Percentiles rank a stretch among this genome's conserved stretches.
These are phyloP conservation scores for Spilarctia lutea DNA, from an alignment of 2,888 invertebrate genomes.

Conservation along the genomic window DNA sequence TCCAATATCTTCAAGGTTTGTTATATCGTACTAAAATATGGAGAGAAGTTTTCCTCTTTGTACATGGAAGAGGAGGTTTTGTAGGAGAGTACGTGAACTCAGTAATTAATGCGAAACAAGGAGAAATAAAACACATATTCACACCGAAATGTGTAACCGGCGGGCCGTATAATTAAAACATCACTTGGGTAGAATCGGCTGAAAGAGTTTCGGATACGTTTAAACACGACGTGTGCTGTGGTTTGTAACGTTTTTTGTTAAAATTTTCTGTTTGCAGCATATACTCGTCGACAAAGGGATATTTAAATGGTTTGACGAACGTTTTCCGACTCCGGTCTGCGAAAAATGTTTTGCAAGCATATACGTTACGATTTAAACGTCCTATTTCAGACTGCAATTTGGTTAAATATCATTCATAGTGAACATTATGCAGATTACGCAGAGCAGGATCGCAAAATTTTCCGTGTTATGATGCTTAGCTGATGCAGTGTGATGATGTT, in stretches of 20 bases:
- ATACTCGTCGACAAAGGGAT: conserved; percentile 28
- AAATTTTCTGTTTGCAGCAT: conserved; percentile 30
- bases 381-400: neutral
- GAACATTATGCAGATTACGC: neutral
- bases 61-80: conserved; percentile 65
- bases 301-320: conserved; percentile 13
- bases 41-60: conserved; percentile 64
- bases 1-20: conserved; percentile 59
- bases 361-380: neutral
- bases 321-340: neutral
- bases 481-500: no score
- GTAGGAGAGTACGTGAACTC: conserved; percentile 55
- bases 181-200: conserved; percentile 60
- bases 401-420: neutral
- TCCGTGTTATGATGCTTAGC: neutral
- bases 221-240: conserved; percentile 39
- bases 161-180: conserved; percentile 74
- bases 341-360: neutral
- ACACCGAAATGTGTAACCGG: conserved; percentile 63
- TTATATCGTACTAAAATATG: conserved; percentile 59
- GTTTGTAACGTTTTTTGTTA: conserved; percentile 37
- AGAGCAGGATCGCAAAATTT: neutral
- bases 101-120: conserved; percentile 78
- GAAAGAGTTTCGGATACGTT: conserved; percentile 54
- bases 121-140: conserved; percentile 72